Evolutionary conservation across 1,140 invertebrate genomes (phyloP).

Genomic region (Parapsyche elsis): DNA sequence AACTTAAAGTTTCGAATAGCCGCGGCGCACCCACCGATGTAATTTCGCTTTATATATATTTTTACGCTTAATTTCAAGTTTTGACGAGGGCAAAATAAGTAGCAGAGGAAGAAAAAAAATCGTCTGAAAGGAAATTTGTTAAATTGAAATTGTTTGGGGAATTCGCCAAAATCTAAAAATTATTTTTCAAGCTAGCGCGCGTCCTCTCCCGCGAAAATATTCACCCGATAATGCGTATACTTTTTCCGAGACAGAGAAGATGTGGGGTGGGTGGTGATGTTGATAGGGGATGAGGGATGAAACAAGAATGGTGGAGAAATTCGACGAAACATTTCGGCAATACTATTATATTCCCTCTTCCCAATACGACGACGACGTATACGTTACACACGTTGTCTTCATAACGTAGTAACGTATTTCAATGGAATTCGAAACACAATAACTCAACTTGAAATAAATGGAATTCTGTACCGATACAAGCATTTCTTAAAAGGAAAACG

Average conservation of each 20-base stretch:
- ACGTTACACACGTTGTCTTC: slow-evolving; percentile 16
- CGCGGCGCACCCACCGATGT: neutral
- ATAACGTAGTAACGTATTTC: slow-evolving; percentile 30
- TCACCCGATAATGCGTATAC: too few species aligned
- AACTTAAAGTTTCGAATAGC: slow-evolving; percentile 10
- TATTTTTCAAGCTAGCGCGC: neutral
- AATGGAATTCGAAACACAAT: slow-evolving; percentile 28
- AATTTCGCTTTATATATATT: neutral
- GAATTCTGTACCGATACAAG: slow-evolving; percentile 1
- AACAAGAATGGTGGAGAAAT: too few species aligned
- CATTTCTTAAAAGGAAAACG: too few species aligned
- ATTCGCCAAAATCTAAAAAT: neutral
- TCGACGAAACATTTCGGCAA: neutral
- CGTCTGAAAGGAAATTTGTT: neutral
- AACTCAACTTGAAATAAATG: slow-evolving; percentile 22
- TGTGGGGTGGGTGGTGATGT: too few species aligned
- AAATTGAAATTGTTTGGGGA: slow-evolving; percentile 3
- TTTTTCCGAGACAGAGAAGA: too few species aligned
- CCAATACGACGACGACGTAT: neutral
- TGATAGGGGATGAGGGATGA: too few species aligned
- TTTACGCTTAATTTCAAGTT: neutral
- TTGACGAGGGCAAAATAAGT: neutral
- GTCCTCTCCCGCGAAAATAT: too few species aligned
- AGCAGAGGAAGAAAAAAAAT: neutral
- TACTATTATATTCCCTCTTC: neutral